Base-by-base conservation (phyloP, 1,140 invertebrate species). In the Sycophaga agraensis region DNA sequence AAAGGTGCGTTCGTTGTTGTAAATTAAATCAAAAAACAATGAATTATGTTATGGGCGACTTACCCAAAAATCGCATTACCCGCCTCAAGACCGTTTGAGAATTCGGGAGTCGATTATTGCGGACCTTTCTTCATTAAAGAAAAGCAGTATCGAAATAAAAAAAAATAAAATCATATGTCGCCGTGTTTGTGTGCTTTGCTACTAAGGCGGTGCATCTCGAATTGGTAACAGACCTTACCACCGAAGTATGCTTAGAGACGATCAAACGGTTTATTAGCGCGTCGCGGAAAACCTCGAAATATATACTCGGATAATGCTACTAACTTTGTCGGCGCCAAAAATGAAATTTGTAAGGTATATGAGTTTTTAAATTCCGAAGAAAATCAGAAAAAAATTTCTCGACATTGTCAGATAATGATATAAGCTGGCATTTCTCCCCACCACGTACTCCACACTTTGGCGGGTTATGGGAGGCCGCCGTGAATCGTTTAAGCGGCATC, bases 401-500 rank as follows among this genome's bases (percentile, higher is more conserved):
- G n/a, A n/a, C n/a, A n/a, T n/a, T n/a, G n/a, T n/a, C n/a, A n/a
- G n/a, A n/a, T n/a, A n/a, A n/a, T n/a, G n/a, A n/a, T n/a, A 45
- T 45, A 8, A 14, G 2, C 2, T 45, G 43, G 43, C 19, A 45
- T 24, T 45, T 45, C 24, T 24, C 8, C 2, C 42, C 42, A 9
- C 24, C 16, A 4, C 19, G 16, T 8, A 2, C 31, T 8, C 55
- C 55, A 24, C 34, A 58, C 17, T 48, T 48, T 19, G 55, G 55
- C 1, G 55, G 55, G n/a, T 16, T 58, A 26, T 58, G 55, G 55
- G 43, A 58, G 40, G 43, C 55, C 2, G 42, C 26, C 4, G 42
- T 45, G 4, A 56, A 34, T 46, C 19, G 0, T 40, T 45, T 34
- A 56, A 56, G 11, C 21, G 24, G 4, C 31, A 43, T n/a, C 7